Evolutionary conservation across 2,797 vertebrate genomes (phyloP), one percentile per base, ranked within the genome.

Genomic region (Eutrigla gurnardus): DNA sequence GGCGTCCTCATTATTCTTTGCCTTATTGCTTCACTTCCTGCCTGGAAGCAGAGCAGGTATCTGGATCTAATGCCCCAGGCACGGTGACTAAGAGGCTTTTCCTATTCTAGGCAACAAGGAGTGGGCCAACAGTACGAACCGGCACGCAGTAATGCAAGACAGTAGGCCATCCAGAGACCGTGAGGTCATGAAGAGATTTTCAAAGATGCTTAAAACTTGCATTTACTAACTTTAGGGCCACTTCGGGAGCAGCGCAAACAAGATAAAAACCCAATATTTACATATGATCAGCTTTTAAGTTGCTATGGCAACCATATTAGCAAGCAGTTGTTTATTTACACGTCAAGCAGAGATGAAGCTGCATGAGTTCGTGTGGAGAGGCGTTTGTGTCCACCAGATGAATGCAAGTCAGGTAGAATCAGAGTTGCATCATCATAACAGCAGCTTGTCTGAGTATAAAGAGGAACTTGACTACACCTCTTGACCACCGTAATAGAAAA

Each of bases 41-140:
- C 45, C 65, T 53, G 59, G 49, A 65, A 80, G 64, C 54, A 78
- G 83, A 86, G 78, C 72, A 86, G 71, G 78, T 83, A 86, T 61
- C 46, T 78, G 66, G 42, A 74, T 54, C 53, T 89, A 88, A 90
- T 84, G 62, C 77, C 55, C 65, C 61, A 57, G 50, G 86, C 83
- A 78, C 77, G 70, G 81, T 74, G 49, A 81, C 87, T 94, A 91
- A 91, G 89, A 91, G 83, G 92, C 84, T 92, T 94, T 92, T 86
- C 75, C 83, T 90, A 86, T 91, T 91, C 82, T 85, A 65, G 67
- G 89, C 83, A 86, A 81, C 73, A 85, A 69, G 73, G 59, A 81
- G 55, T 73, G 60, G 73, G 75, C 40, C 76, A 77, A 45, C 68
- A 50, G 49, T 64, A 46, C 67, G 63, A 32, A 65, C 42, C 54